These are phyloP conservation scores for Onthophagus sagittarius DNA, from an alignment of 2,888 invertebrate species.

Conservation along the genomic window DNA sequence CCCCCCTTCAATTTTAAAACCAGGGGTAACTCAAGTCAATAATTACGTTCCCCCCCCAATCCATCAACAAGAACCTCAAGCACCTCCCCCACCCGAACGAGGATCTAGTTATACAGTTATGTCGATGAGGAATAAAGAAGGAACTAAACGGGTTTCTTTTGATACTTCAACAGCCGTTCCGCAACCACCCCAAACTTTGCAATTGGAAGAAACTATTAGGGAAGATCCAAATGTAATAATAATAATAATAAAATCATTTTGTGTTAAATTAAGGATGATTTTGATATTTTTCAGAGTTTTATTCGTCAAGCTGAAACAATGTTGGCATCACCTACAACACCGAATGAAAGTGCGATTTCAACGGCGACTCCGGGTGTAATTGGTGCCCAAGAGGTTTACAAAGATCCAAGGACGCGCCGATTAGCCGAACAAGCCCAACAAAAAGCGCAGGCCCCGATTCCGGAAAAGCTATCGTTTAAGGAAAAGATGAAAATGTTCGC, in stretches of 20 bases:
- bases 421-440: constrained; percentile 70
- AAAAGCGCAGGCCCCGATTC: constrained; percentile 64
- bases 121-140: constrained; percentile 55
- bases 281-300: constrained; percentile 59
- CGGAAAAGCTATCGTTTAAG: constrained; percentile 92
- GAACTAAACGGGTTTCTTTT: constrained; percentile 48
- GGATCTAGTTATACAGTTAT: constrained; percentile 85
- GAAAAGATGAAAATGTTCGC: constrained; percentile 99
- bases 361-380: constrained; percentile 90
- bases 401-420: constrained; percentile 88
- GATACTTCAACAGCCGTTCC: constrained; percentile 42
- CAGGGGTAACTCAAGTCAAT: constrained; percentile 47
- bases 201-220: constrained; percentile 39
- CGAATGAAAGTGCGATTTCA: constrained; percentile 52
- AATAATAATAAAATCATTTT: not conserved
- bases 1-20: constrained; percentile 45
- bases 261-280: not conserved
- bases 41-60: constrained; percentile 32
- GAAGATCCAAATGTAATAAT: constrained; percentile 76
- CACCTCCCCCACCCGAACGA: constrained; percentile 80
- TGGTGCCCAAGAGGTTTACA: constrained; percentile 96
- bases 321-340: constrained; percentile 72
- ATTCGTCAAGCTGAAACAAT: constrained; percentile 76
- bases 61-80: constrained; percentile 27
- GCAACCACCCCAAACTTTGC: constrained; percentile 36